Percentiles rank a stretch among this genome's conserved stretches.
phyloP scores from a whole-genome alignment of 2,797 vertebrate species.

The Lagorchestes hirsutus region DNA sequence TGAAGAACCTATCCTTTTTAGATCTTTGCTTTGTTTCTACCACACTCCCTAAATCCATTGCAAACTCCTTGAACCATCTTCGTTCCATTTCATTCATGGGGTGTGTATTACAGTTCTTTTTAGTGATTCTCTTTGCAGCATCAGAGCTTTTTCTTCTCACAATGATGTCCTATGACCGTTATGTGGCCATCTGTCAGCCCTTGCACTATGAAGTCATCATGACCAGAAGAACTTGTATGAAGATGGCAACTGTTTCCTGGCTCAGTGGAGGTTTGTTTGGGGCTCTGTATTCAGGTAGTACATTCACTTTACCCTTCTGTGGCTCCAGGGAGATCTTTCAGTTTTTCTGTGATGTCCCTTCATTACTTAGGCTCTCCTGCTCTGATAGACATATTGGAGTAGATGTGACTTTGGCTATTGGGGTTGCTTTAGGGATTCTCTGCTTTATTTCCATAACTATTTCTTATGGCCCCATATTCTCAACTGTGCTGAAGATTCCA shows the following conservation, averaged over 20 bases:
- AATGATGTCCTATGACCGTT: conserved; percentile 78
- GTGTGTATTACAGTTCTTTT: conserved; percentile 73
- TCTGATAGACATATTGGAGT: conserved; percentile 59
- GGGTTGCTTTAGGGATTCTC: conserved; percentile 54
- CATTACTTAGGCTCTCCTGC: conserved; percentile 70
- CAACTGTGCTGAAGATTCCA: conserved; percentile 66
- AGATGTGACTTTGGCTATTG: conserved; percentile 66
- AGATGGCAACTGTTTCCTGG: conserved; percentile 64
- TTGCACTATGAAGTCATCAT: conserved; percentile 72
- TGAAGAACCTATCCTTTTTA: conserved; percentile 74
- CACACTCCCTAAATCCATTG: conserved; percentile 71
- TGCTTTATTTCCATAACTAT: conserved; percentile 64
- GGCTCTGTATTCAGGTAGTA: conserved; percentile 54
- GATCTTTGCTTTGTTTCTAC: conserved; percentile 76
- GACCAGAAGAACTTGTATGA: conserved; percentile 32
- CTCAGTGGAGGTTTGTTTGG: conserved; percentile 64
- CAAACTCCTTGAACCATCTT: conserved; percentile 30
- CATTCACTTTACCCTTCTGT: conserved; percentile 74
- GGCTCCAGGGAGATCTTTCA: conserved; percentile 63
- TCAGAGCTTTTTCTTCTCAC: conserved; percentile 74
- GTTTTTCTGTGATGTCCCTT: conserved; percentile 76
- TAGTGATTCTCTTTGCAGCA: conserved; percentile 68
- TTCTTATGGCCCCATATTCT: conserved; percentile 68
- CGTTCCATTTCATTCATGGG: conserved; percentile 64
- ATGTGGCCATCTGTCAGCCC: conserved; percentile 72